phyloP scores from a whole-genome alignment of 2,888 invertebrate species.

The Corbicula japonica region DNA sequence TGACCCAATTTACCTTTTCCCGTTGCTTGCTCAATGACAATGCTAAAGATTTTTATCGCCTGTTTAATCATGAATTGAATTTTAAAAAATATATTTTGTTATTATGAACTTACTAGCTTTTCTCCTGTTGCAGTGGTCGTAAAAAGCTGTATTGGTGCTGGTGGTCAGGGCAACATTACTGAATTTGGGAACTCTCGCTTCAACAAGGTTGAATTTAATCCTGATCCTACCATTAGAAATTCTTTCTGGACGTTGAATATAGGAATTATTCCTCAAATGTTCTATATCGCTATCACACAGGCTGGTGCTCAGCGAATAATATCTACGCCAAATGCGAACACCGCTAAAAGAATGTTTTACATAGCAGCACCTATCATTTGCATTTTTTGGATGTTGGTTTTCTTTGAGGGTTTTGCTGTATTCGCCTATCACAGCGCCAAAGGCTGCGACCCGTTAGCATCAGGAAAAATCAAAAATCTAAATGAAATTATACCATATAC shows the following conservation, averaged over 20 bases:
- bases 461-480: constrained; percentile 36
- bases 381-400: constrained; percentile 7
- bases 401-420: constrained; percentile 34
- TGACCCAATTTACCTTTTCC: too few relatives aligned
- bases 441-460: constrained; percentile 36
- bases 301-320: constrained; percentile 49
- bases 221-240: constrained; percentile 48
- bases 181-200: constrained; percentile 5
- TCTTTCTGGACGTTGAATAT: constrained; percentile 55
- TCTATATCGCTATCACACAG: constrained; percentile 36
- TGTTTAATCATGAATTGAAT: too few relatives aligned
- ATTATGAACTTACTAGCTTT: background rate
- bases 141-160: constrained; percentile 15
- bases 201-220: constrained; percentile 30
- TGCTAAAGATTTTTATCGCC: too few relatives aligned
- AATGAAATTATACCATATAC: constrained; percentile 43
- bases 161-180: background rate
- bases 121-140: constrained; percentile 19
- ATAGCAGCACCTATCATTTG: constrained; percentile 24
- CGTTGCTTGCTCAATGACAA: too few relatives aligned
- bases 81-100: too few relatives aligned
- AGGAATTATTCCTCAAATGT: constrained; percentile 36
- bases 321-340: constrained; percentile 33
- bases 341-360: constrained; percentile 35
- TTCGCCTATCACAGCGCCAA: constrained; percentile 42